Evolutionary conservation across 2,888 invertebrate genomes (phyloP), one percentile per base, ranked within the genome.

Genomic region (Tineola bisselliella): DNA sequence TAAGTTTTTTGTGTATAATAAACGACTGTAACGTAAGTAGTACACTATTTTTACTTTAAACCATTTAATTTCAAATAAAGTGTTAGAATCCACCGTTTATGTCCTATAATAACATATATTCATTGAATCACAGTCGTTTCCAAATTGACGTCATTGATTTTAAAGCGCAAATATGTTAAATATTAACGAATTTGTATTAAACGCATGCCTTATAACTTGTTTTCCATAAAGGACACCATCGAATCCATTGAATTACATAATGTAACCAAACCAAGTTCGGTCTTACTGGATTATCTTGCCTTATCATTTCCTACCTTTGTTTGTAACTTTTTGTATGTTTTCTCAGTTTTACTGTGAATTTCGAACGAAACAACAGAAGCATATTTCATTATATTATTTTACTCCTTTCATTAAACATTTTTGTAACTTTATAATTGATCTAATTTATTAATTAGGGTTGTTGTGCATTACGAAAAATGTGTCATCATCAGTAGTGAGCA

Each of bases 101-200:
- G 6, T 48, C 15, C 8, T 13, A 2, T 5, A 10, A 48, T 15
- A 15, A 3, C 48, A 10, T 17, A 13, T 48, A 48, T 48, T 48
- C 2, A 15, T 5, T n/a, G 48, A n/a, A 15, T 3, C 13, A 56
- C 3, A 30, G 30, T 60, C 65, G 65, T 68, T 64, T 66, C 61
- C 60, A 74, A 73, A 74, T 76, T 81, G 81, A 84, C 84, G 84
- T 84, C 86, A 84, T 78, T 77, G 70, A 77, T 77, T 79, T 80
- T 73, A 72, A 48, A 76, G 71, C 73, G 72, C 70, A 56, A 56
- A 56, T 17, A 56, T 56, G 25, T 19, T 56, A 56, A 48, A 15
- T 15, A 15, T 56, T 19, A 56, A 56, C 30, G 48, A 15, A 15
- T 48, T 44, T 44, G 15, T 48, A 12, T 38, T 6, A 38, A 38